Evolutionary conservation across 2,888 invertebrate genomes (phyloP), one percentile per base, ranked within the genome.

Genomic region (Phortica okadai): DNA sequence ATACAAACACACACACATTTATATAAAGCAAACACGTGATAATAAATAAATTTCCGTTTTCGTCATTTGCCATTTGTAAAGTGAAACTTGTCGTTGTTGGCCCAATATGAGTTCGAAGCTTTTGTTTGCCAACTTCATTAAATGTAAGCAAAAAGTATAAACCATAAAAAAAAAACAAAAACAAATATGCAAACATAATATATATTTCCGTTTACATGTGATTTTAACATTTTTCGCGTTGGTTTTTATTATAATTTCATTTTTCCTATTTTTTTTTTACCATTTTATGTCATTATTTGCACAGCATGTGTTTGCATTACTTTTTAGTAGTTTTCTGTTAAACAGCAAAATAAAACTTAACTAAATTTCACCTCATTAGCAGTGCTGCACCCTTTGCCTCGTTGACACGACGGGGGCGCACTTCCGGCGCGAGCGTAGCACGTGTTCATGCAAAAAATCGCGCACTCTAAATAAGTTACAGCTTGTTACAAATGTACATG

Each of bases 141-240:
- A 69, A 69, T 64, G 33, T 16, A 7, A 56, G 56, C 41, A 72
- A 72, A 72, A 21, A 50, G 45, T 21, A 69, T 50, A n/a, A 50
- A 11, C 21, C 10, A 59, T 16, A 59, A 59, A 25, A 62, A 42
- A 14, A 4, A 66, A 42, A n/a, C 66, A 41, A 11, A 33, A 16
- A 25, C 87, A 81, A 85, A 83, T 84, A 85, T 87, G 85, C 80
- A 85, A 87, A 85, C 21, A 41, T 84, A 85, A 85, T 87, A 85
- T 85, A 79, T 82, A 85, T 81, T 85, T 84, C 79, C 81, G 79
- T 74, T 82, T 76, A 83, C 82, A 83, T 87, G 86, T 82, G 81
- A 85, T 84, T 83, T 85, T 82, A 85, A 79, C 84, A 84, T 87
- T 83, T 87, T 66, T 66, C n/a, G 42, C 41, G 25, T 50, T 70